Evolutionary conservation across 1,140 invertebrate species (phyloP), one percentile per base, ranked within the genome.

Genomic region (Caenorhabditis tropicalis): DNA sequence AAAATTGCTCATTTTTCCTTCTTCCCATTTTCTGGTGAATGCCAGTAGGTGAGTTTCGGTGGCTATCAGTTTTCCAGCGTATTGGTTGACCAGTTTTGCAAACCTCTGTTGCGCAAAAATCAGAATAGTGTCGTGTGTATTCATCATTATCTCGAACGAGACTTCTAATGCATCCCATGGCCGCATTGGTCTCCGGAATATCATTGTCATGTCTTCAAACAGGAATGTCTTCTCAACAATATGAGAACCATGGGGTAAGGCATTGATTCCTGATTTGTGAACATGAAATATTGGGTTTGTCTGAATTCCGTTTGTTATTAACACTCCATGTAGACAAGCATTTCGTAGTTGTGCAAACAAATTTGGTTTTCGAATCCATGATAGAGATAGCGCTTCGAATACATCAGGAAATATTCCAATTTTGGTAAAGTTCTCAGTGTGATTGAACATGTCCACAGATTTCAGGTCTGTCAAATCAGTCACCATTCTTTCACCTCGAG

Each of bases 121-220:
- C 5, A 74, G 36, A 19, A 74, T 10, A 43, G 65, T 46, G 10
- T 74, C 65, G 24, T 74, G 65, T 10, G 33, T 74, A 36, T 46
- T 43, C 33, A 74, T 39, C 33, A 74, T 24, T 10, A 74, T 74
- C 43, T 74, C 65, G 27, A 74, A 74, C 4, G 65, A 74, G 0
- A 74, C 65, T 74, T 74, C 65, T 24, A 74, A n/a, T 2, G 65
- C 65, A 43, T 74, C 65, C 65, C 65, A 74, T 2, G 65, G 65
- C 10, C 65, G 12, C 65, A 74, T 74, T 24, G 65, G 65, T 43
- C 65, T 74, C 12, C 65, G 36, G n/a, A 74, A 74, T 10, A 74
- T 74, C 65, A 74, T 74, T 24, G 65, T 43, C 65, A 74, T 74
- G 24, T 74, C 24, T 15, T 74, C 65, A 24, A 74, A 74, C 7